phyloP scores from a whole-genome alignment of 1,140 invertebrate species.

The Drosophila burlai region DNA sequence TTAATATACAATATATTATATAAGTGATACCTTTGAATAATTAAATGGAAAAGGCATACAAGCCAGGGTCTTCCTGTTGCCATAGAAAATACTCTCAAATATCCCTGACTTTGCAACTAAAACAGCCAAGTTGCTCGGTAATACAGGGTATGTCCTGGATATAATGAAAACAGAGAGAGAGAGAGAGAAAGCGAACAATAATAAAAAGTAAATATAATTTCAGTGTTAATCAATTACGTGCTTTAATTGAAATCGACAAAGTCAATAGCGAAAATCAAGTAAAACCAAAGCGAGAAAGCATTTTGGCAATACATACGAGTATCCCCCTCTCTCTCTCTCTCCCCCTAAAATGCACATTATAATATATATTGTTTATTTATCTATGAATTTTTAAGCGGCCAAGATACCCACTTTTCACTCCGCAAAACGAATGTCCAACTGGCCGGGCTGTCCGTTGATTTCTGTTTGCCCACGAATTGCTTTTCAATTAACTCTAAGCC shows the following conservation, averaged over 20 bases:
- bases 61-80: too few relatives aligned
- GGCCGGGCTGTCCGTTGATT: conserved; percentile 27
- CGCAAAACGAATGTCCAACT: background rate
- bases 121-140: background rate
- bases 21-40: background rate
- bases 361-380: conserved; percentile 48
- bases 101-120: background rate
- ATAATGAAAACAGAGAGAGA: background rate
- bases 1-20: background rate
- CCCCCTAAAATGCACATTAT: conserved; percentile 5
- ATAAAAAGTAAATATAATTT: conserved; percentile 79
- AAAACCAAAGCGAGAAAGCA: conserved; percentile 33
- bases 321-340: background rate
- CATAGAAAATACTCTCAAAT: too few relatives aligned
- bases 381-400: conserved; percentile 72
- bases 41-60: background rate
- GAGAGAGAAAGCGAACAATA: conserved; percentile 29
- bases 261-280: conserved; percentile 62
- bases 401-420: conserved; percentile 29
- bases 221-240: conserved; percentile 80
- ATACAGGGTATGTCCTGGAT: conserved; percentile 2
- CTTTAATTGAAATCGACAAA: conserved; percentile 80
- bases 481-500: conserved; percentile 80
- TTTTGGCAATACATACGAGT: conserved; percentile 14
- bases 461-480: conserved; percentile 72